Conservation (phyloP, 2,113 vertebrate genomes). For the Leuciscus idus region DNA sequence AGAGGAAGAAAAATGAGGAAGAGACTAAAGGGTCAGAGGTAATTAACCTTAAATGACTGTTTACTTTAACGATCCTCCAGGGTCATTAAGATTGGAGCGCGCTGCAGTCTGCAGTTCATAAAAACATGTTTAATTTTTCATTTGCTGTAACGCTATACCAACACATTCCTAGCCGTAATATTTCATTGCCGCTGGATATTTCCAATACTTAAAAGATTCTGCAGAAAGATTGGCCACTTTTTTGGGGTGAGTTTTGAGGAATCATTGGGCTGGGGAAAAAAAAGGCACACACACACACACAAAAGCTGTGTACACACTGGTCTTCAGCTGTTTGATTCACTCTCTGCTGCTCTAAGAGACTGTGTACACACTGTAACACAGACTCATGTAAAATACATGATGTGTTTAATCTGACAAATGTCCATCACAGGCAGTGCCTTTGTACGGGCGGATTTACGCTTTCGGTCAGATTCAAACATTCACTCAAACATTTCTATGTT, state of each 20-base stretch:
- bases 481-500: neutral
- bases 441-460: conserved; percentile 3
- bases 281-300: neutral
- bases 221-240: neutral
- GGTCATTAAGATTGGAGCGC: conserved; percentile 12
- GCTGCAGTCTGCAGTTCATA: conserved; percentile 28
- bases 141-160: conserved; percentile 7
- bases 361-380: conserved; percentile 7
- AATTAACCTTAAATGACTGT: conserved; percentile 47
- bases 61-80: conserved; percentile 39
- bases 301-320: neutral
- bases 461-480: neutral
- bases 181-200: neutral
- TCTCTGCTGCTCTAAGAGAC: neutral
- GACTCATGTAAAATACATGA: conserved; percentile 35
- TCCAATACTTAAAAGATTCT: conserved; percentile 15
- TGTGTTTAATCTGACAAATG: conserved; percentile 3
- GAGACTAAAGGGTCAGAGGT: conserved; percentile 36
- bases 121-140: conserved; percentile 18
- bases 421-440: neutral
- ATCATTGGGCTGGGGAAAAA: neutral
- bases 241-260: neutral
- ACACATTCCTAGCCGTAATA: neutral
- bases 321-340: neutral
- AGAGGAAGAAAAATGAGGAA: neutral